These are phyloP conservation scores for Oceanites oceanicus DNA, from an alignment of 2,113 vertebrate species.

Conservation along the genomic window DNA sequence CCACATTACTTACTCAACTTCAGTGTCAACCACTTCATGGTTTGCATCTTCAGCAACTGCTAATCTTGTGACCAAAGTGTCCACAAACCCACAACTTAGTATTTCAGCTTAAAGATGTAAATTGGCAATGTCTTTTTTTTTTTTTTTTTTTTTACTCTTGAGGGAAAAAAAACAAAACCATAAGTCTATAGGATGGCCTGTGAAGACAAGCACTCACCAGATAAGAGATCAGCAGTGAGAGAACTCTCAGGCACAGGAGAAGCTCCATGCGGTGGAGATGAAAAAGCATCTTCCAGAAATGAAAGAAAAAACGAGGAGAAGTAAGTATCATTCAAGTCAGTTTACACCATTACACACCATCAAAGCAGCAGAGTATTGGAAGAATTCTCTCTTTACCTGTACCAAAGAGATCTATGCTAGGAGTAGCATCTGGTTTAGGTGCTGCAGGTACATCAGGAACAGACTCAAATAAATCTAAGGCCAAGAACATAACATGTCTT, in stretches of 20 bases:
- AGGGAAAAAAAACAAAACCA: background rate
- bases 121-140: background rate
- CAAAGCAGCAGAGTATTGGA: constrained; percentile 56
- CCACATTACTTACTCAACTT: background rate
- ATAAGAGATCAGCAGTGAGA: constrained; percentile 91
- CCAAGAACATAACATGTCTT: constrained; percentile 89
- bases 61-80: background rate
- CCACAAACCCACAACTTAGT: background rate
- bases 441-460: constrained; percentile 89
- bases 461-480: constrained; percentile 99
- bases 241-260: constrained; percentile 93
- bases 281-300: constrained; percentile 90
- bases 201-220: constrained; percentile 83
- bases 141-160: background rate
- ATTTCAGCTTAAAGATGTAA: background rate
- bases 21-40: background rate
- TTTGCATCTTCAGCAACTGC: background rate
- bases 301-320: constrained; percentile 73
- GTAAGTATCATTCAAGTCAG: constrained; percentile 48
- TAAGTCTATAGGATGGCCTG: background rate
- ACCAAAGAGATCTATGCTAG: constrained; percentile 99
- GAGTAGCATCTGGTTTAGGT: constrained; percentile 92
- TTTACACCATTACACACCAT: constrained; percentile 49
- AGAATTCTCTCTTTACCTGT: constrained; percentile 85
- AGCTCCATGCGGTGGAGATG: constrained; percentile 90